Base-by-base conservation (phyloP, 2,888 invertebrate species). In the Pollenia griseotomentosa region DNA sequence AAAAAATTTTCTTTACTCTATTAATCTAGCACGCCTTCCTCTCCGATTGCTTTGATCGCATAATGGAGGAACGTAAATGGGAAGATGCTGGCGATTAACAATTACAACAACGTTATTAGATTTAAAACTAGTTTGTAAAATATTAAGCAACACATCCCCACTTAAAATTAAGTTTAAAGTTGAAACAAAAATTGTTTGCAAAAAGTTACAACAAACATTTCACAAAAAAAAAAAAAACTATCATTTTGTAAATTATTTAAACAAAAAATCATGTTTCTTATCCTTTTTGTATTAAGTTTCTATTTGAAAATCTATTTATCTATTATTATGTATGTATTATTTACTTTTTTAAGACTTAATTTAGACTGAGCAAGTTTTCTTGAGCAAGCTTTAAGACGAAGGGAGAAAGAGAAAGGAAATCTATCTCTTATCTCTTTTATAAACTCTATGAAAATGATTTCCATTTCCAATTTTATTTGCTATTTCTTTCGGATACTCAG, bases 51-150 rank as follows among this genome's bases (percentile, higher is more conserved):
- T 98, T 99, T 94, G 98, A 98, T 93, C 95, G 98, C 94, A 97
- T 99, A 95, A 96, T 97, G 93, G 98, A 98, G 93, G 99, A 99
- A 93, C 96, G 96, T 89, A 97, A 96, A 93, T 97, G 97, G 97
- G 95, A 96, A 83, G 97, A 97, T 93, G 96, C 96, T 66, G 97
- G 96, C 71, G 97, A 97, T 94, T 97, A 96, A 95, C 94, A 88
- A 78, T 83, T 84, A 83, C 68, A 87, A 70, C 70, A 83, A 82
- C 75, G 86, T 71, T 83, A 86, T 75, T 78, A 88, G 78, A 85
- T 63, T 61, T 73, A 73, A 88, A 86, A 86, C 85, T 83, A 87
- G 75, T 84, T 78, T 88, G 78, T 83, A 88, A 83, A 66, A 66
- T 42, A 68, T 48, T 10, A 55, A 44, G 12, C 44, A 53, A 65